Evolutionary conservation across 2,888 invertebrate genomes (phyloP).

Genomic region (Lamellibrachia satsuma): DNA sequence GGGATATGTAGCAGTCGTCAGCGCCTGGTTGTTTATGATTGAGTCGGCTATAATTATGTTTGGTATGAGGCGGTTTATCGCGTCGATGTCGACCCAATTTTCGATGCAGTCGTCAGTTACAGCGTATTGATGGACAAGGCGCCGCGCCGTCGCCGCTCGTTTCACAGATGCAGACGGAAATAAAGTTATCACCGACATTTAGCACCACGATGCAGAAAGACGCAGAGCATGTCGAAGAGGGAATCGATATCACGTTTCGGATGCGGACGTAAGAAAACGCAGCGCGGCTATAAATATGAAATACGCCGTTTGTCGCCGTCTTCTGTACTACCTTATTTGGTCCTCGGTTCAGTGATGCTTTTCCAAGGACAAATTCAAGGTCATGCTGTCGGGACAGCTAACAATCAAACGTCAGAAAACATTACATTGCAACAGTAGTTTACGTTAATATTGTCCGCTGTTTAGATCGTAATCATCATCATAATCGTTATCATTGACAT

Average conservation of each 20-base stretch:
- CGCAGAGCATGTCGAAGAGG: not conserved
- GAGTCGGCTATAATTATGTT: not conserved
- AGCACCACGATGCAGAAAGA: not conserved
- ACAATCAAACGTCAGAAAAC: not conserved
- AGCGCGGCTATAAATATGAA: not conserved
- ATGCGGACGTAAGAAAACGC: not conserved
- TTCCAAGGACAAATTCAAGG: not conserved
- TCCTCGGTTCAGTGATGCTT: not conserved
- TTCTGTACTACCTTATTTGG: not conserved
- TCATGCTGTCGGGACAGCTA: not conserved
- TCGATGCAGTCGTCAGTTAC: not conserved
- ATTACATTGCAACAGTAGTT: not conserved
- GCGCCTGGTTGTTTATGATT: not conserved
- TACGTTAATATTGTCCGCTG: too few relatives aligned
- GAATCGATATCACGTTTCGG: not conserved
- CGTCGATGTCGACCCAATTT: slow-evolving; percentile 12
- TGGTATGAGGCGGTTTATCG: not conserved
- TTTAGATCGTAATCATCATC: not conserved
- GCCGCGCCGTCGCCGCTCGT: not conserved
- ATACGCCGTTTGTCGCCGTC: not conserved
- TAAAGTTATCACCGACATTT: not conserved
- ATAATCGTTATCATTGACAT: slow-evolving; percentile 7
- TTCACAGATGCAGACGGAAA: slow-evolving; percentile 1
- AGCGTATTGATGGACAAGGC: not conserved
- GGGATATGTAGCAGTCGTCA: not conserved